A percentile compares a stretch with the other conserved stretches of the same genome.
Evolutionary conservation across 1,140 invertebrate genomes (phyloP).

Genomic region (Listronotus bonariensis): DNA sequence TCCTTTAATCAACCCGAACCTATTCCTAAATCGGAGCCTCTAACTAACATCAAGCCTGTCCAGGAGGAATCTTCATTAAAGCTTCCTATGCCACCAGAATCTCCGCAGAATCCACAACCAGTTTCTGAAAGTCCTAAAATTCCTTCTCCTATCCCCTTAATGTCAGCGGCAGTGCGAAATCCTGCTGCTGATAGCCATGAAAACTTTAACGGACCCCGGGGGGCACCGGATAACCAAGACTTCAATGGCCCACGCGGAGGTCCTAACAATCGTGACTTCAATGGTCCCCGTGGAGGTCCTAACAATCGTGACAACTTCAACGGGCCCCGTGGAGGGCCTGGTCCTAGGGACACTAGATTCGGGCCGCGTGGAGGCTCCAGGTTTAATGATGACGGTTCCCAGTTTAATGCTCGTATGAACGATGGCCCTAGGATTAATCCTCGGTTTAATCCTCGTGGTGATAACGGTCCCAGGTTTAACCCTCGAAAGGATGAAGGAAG

Average conservation of each 20-base stretch:
- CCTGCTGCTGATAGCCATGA: neutral
- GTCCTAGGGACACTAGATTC: conserved; percentile 41
- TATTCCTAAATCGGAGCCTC: neutral
- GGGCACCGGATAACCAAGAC: neutral
- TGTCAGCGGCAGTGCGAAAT: neutral
- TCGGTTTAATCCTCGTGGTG: neutral
- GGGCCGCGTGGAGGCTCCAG: neutral
- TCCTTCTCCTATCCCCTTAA: conserved; percentile 1
- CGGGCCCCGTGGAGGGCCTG: conserved; percentile 2
- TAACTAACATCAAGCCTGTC: neutral
- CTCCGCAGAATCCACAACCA: neutral
- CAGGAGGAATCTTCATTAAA: neutral
- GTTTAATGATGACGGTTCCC: no score
- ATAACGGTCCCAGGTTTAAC: conserved; percentile 18
- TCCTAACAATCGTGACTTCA: neutral
- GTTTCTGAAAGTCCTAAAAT: neutral
- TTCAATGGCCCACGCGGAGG: neutral
- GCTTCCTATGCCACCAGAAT: no score
- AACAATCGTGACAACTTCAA: neutral
- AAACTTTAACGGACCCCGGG: neutral
- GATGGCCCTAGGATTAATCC: conserved; percentile 19
- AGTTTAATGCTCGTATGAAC: neutral
- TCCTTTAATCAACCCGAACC: no score
- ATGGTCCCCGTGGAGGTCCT: neutral
- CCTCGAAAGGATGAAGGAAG: conserved; percentile 4